Percentiles rank a stretch among this genome's conserved stretches.
These are phyloP conservation scores for Embidobia sp. DNA, from an alignment of 2,888 invertebrate genomes.

Conservation along the genomic window DNA sequence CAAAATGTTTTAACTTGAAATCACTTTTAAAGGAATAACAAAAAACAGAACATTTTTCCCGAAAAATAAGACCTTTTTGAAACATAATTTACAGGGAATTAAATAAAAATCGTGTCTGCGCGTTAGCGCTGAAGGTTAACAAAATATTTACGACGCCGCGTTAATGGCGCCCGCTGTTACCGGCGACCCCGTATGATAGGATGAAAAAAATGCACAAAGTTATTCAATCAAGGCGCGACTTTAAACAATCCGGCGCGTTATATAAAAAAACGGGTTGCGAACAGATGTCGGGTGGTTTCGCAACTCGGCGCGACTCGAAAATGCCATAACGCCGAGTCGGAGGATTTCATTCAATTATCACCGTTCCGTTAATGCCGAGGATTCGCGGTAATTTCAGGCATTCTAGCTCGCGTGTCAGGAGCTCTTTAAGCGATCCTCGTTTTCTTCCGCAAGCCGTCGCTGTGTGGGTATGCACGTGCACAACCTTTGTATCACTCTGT, in stretches of 20 bases:
- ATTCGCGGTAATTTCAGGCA: slow-evolving; percentile 57
- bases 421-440: slow-evolving; percentile 54
- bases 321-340: slow-evolving; percentile 28
- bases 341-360: slow-evolving; percentile 63
- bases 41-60: no score
- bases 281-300: slow-evolving; percentile 33
- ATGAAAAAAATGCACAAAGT: slow-evolving; percentile 8
- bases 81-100: no score
- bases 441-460: slow-evolving; percentile 42
- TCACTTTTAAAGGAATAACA: no score
- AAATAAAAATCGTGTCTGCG: no score
- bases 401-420: slow-evolving; percentile 62
- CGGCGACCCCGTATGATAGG: no score
- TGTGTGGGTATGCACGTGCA: slow-evolving; percentile 50
- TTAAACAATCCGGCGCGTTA: slow-evolving; percentile 2
- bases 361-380: slow-evolving; percentile 54
- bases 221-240: slow-evolving; percentile 11
- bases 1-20: no score
- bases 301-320: slow-evolving; percentile 24
- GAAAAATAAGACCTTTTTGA: no score
- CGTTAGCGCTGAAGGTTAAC: no score
- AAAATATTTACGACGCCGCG: no score
- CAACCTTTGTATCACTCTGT: slow-evolving; percentile 41
- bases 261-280: slow-evolving; percentile 8
- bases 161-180: no score